Base-by-base conservation (phyloP, 2,113 vertebrate genomes). In the Salminus brasiliensis region DNA sequence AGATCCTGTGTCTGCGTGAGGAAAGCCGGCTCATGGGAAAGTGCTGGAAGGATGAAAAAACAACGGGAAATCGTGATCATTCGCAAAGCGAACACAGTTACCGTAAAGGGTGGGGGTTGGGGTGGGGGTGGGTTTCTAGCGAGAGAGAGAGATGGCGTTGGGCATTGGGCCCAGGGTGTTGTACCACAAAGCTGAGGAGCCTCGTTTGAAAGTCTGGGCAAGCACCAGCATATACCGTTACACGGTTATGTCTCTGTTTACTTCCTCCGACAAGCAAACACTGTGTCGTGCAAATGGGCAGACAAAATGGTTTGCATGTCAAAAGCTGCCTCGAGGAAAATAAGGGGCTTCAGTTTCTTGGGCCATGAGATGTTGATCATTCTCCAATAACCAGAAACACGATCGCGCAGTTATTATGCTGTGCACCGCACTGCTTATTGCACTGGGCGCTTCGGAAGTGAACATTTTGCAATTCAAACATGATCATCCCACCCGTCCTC, bases 261-360 rank as follows among this genome's bases (percentile, higher is more conserved):
- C 87, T 88, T 84, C 84, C 73, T 78, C 81, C 2, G 23, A 89
- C 88, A 93, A 88, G 91, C 87, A 92, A 89, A 91, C 88, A 91
- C 80, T 86, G 87, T 88, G 89, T 86, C 79, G 83, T 87, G 88
- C 91, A 88, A 92, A 81, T 73, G 87, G 84, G 87, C 87, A 86
- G 89, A 89, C 78, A 85, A 85, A 86, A 87, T 82, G 74, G 81
- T 88, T 81, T 85, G 52, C 69, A 80, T 82, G 82, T 62, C 39
- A 11, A 30, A 81, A 74, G 82, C 81, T 82, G 84, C 80, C 71
- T 65, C 18, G 41, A 77, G 12, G 69, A 45, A 36, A 32, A 72
- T n/a, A 39, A 62, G 66, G 53, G 23, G 57, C 66, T 60, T 63
- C 32, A 6, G 57, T 78, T 73, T 73, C 68, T 73, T 53, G 60